A percentile compares a stretch with the other conserved stretches of the same genome.
phyloP scores from a whole-genome alignment of 2,113 vertebrate genomes.

The Entelurus aequoreus region DNA sequence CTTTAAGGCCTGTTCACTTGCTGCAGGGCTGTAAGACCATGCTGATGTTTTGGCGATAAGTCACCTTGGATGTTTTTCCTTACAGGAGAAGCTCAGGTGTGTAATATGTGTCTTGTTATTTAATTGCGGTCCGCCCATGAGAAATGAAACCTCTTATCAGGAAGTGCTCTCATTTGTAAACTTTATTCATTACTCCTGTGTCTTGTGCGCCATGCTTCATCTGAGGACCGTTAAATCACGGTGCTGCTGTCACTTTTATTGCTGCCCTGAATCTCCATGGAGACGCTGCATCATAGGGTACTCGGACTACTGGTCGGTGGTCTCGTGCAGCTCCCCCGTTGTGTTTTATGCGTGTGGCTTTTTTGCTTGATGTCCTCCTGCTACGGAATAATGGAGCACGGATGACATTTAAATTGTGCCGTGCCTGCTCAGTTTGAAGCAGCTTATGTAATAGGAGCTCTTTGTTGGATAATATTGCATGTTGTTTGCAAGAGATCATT shows the following conservation, averaged over 20 bases:
- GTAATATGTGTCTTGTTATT: too few species aligned
- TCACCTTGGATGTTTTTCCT: too few species aligned
- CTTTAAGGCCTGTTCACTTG: too few species aligned
- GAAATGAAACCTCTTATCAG: too few species aligned
- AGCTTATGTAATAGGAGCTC: neutral
- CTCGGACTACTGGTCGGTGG: neutral
- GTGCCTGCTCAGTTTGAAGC: neutral
- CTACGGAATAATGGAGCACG: conserved; percentile 2
- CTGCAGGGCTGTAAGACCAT: too few species aligned
- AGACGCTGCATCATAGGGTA: neutral
- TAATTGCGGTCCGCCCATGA: too few species aligned
- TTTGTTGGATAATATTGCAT: neutral
- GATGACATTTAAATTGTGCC: neutral
- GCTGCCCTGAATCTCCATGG: neutral
- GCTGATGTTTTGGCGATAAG: too few species aligned
- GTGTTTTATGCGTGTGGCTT: conserved; percentile 6
- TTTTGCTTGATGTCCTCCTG: conserved; percentile 9
- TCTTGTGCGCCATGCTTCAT: too few species aligned
- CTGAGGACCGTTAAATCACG: conserved; percentile 1
- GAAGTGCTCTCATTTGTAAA: too few species aligned
- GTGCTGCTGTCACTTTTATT: conserved; percentile 1
- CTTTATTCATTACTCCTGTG: too few species aligned
- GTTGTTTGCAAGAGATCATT: neutral
- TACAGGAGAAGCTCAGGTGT: too few species aligned
- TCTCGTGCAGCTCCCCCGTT: neutral